Evolutionary conservation across 2,113 vertebrate species (phyloP).

Genomic region (Tinamus guttatus): DNA sequence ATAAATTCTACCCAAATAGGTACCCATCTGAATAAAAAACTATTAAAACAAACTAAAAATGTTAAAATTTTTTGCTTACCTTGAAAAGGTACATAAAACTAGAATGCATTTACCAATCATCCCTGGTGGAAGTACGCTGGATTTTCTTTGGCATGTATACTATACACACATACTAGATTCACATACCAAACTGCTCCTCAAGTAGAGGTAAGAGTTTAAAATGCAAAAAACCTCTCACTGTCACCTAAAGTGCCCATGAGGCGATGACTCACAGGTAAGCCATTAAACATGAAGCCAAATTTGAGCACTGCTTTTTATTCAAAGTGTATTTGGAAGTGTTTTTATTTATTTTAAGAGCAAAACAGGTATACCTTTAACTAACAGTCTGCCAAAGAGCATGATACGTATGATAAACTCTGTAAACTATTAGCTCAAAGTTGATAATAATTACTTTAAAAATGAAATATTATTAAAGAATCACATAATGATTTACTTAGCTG

Average conservation of each 20-base stretch:
- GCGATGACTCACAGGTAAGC: conserved; percentile 26
- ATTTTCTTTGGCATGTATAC: neutral
- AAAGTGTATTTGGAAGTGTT: neutral
- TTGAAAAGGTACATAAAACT: neutral
- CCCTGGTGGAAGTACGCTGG: neutral
- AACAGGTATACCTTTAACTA: neutral
- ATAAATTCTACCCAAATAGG: neutral
- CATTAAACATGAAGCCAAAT: neutral
- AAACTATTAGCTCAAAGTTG: neutral
- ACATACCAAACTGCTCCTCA: neutral
- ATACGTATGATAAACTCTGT: neutral
- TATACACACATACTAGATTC: neutral
- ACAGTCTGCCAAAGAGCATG: neutral
- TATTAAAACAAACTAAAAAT: neutral
- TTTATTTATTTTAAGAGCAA: neutral
- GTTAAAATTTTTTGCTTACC: neutral
- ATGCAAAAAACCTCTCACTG: conserved; percentile 15
- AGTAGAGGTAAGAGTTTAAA: conserved; percentile 30
- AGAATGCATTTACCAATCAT: neutral
- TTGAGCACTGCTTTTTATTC: neutral
- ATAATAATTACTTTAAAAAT: neutral
- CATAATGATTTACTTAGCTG: neutral
- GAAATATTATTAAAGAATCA: neutral
- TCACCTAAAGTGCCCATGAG: conserved; percentile 29
- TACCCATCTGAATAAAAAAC: neutral